A percentile compares a stretch with the other conserved stretches of the same genome.
These are phyloP conservation scores for Mizuhopecten yessoensis DNA, from an alignment of 1,140 invertebrate species.

Conservation along the genomic window DNA sequence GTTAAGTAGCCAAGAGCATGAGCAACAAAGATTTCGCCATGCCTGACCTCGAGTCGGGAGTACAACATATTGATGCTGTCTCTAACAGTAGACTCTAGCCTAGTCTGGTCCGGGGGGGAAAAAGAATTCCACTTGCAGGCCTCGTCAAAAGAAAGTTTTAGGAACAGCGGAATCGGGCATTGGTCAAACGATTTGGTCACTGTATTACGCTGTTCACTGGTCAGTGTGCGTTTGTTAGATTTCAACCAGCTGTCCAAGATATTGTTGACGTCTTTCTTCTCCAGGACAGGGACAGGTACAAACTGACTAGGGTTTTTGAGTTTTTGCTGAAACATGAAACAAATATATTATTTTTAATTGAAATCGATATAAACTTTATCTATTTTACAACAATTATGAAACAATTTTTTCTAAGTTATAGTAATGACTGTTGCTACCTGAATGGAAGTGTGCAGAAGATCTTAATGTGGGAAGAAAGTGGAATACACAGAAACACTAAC, in stretches of 20 bases:
- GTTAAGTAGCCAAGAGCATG: slow-evolving; percentile 78
- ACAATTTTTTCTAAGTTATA: no score
- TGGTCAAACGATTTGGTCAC: slow-evolving; percentile 71
- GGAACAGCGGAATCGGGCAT: slow-evolving; percentile 77
- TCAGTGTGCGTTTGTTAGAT: slow-evolving; percentile 65
- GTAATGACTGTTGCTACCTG: no score
- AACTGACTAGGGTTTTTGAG: slow-evolving; percentile 45
- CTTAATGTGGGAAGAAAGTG: no score
- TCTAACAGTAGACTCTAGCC: slow-evolving; percentile 71
- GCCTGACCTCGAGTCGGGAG: slow-evolving; percentile 73
- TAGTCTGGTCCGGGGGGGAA: slow-evolving; percentile 54
- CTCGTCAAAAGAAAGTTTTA: slow-evolving; percentile 79
- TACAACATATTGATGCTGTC: slow-evolving; percentile 77
- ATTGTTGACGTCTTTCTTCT: slow-evolving; percentile 65
- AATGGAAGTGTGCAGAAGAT: no score
- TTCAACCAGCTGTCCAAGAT: slow-evolving; percentile 75
- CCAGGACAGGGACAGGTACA: slow-evolving; percentile 63
- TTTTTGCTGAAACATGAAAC: background rate
- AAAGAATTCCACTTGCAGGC: slow-evolving; percentile 77
- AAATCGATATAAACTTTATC: no score
- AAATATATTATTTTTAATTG: no score
- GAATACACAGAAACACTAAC: no score
- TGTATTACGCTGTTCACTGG: slow-evolving; percentile 67
- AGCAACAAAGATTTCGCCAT: slow-evolving; percentile 77
- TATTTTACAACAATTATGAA: no score